Conservation (phyloP, 2,113 vertebrate genomes). For the Picathartes gymnocephalus region DNA sequence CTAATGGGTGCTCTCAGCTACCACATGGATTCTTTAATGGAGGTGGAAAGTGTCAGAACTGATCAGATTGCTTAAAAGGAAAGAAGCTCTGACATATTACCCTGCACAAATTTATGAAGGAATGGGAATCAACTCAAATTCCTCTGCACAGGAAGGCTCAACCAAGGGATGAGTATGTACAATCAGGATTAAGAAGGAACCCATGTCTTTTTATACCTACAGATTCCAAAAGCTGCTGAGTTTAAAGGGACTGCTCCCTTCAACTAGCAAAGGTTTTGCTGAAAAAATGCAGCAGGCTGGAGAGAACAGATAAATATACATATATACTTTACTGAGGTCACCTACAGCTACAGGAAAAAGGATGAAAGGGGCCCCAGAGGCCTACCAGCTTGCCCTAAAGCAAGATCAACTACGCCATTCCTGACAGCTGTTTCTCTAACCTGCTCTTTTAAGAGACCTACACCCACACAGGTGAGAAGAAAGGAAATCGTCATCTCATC, state of each 20-base stretch:
- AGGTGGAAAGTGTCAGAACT: neutral
- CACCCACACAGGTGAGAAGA: neutral
- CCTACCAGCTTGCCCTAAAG: neutral
- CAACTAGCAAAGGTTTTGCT: neutral
- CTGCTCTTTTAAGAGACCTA: neutral
- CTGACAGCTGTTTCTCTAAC: neutral
- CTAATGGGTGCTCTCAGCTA: neutral
- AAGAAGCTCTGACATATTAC: neutral
- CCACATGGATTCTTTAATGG: neutral
- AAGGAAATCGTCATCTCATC: neutral
- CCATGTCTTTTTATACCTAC: neutral
- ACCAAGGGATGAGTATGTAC: neutral
- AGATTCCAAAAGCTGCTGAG: neutral
- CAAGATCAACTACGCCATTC: neutral
- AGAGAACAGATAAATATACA: neutral
- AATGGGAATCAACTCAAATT: neutral
- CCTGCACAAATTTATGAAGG: neutral
- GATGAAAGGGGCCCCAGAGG: neutral
- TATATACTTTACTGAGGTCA: neutral
- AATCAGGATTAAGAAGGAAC: constrained; percentile 2
- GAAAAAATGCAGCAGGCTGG: neutral
- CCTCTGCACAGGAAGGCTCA: neutral
- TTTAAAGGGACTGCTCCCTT: neutral
- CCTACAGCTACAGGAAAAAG: neutral
- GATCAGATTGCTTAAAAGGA: neutral